Conservation (phyloP, 2,113 vertebrate genomes). For the Aplodontia rufa region DNA sequence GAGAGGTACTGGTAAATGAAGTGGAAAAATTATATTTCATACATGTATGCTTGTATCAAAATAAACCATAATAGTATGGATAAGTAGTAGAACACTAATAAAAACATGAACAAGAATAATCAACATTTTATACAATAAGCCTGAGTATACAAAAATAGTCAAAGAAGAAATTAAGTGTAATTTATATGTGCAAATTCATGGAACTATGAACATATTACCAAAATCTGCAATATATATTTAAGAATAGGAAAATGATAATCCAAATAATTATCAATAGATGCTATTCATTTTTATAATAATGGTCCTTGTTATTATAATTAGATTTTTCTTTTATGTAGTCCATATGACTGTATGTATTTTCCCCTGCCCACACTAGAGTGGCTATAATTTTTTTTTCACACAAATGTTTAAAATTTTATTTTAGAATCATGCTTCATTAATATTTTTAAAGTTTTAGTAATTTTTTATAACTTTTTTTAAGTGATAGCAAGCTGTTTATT, state of each 20-base stretch:
- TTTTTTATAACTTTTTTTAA: neutral
- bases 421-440: neutral
- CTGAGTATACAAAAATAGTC: neutral
- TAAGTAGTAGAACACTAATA: too few species aligned
- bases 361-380: neutral
- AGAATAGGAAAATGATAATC: neutral
- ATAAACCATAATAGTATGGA: too few species aligned
- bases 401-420: neutral
- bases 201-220: neutral
- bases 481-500: neutral
- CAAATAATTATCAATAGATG: neutral
- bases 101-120: neutral
- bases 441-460: neutral
- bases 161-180: neutral
- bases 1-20: too few species aligned
- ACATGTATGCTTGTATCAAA: too few species aligned
- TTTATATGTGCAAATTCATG: neutral
- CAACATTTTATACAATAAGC: neutral
- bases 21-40: too few species aligned
- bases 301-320: neutral
- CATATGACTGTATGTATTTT: neutral
- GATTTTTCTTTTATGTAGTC: neutral
- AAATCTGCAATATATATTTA: neutral
- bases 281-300: neutral
- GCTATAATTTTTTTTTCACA: neutral